Base-by-base conservation (phyloP, 2,113 vertebrate genomes). In the Potamarius usumacintae region DNA sequence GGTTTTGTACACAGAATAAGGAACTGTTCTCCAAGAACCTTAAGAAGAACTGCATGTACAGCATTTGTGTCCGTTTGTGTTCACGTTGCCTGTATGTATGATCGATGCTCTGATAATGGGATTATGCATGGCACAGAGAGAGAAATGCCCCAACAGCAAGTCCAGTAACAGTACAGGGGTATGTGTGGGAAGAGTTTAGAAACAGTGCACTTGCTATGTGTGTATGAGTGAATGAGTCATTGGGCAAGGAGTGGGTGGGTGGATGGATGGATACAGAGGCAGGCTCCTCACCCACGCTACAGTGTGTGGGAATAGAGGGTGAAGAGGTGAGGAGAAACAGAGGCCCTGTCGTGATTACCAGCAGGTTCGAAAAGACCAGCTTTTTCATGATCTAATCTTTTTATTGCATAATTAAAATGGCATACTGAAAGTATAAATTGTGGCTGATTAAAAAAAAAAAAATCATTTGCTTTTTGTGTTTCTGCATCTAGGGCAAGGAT, bases 401-500 rank as follows among this genome's bases (percentile, higher is more conserved):
- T 9, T 27, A 71, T 87, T 84, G 63, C 3, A 52, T 65, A 78
- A 89, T 27, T 69, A 2, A 27, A 53, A 86, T 80, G 53, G 17
- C 30, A 82, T 34, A 42, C 34, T 82, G 48, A 42, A 72, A 57
- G 83, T 62, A 10, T 42, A 25, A 76, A 84, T 72, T 4, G 42
- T 69, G 52, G 11, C 27, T 67, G 27, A 53, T 86, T 30, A 5
- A 25, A 50, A 77, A 78, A 63, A 63, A 53, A 2, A 17, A 53
- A 30, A n/a, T n/a, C 15, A 57, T 53, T n/a, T 25, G 10, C 27
- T 82, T 63, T 48, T 10, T 53, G 2, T 52, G 18, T 74, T 22
- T 79, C 1, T 83, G n/a, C 82, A 9, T 63, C 60, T 89, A 99
- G 98, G 98, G 98, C 86, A 99, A 99, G 93, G 98, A 99, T 91